Base-by-base conservation (phyloP, 2,113 vertebrate genomes). In the Amblyornis subalaris region DNA sequence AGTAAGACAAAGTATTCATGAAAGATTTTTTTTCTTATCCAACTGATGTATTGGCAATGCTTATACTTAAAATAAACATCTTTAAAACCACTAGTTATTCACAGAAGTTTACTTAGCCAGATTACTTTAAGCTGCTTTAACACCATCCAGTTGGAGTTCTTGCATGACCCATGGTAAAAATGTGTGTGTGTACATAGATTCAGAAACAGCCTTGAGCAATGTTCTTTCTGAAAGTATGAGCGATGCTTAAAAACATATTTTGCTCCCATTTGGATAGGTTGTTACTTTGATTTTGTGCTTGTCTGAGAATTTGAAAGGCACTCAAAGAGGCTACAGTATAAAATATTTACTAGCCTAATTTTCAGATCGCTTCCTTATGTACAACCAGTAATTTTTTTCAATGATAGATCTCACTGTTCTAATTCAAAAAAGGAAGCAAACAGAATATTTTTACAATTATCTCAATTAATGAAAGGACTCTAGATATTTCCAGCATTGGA, bases 211-310 rank as follows among this genome's bases (percentile, higher is more conserved):
- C 94, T 92, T 91, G 65, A 96, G 87, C 84, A 89, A 54, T 91
- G 81, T 73, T 94, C 87, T 88, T 89, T 87, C 60, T 89, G 33
- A 93, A 89, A 88, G 55, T 53, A 80, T n/a, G 72, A 95, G 74
- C 55, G 79, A 36, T 62, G 33, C 25, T 95, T 91, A 83, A 94
- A 95, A 96, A 88, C 55, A 55, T 76, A 80, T 80, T 93, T 94
- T 96, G 16, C 55, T 96, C 85, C 94, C 78, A 73, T 94, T 88
- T 95, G 91, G 78, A 35, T 95, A 88, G 51, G 71, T 60, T 91
- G 78, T 85, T 93, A 83, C 81, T 95, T 95, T 94, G 93, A 95
- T 95, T 83, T 85, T 95, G 78, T 89, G 55, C 85, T 88, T 88
- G 77, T 95, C 77, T 88, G 78, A 94, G 85, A 82, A 79, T 89